Evolutionary conservation across 2,888 invertebrate species (phyloP), one percentile per base, ranked within the genome.

Genomic region (Anticlea derivata): DNA sequence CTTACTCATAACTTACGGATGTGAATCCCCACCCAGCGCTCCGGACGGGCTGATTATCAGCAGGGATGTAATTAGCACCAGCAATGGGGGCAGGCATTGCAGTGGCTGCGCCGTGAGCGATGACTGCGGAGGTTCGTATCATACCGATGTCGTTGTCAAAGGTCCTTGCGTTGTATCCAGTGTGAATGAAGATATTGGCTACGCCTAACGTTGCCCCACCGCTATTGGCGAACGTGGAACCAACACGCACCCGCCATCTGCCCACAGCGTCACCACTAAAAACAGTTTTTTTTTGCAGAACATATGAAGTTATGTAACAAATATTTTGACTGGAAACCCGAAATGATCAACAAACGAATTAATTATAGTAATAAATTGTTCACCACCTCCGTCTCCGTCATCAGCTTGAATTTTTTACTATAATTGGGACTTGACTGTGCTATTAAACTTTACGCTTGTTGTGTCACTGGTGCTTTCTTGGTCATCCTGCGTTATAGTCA

Each of bases 11-110:
- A 27, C 78, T 73, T 59, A 80, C 80, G 56, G 55, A 43, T 17
- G 60, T 73, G 5, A 50, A 8, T 1, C 83, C 83, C 82, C 83
- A 83, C 52, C 83, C 83, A 12, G 76, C 61, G 17, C 78, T 77
- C 73, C 70, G 75, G 0, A 82, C 77, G 1, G 50, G 53, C 52
- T 69, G 59, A 51, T 79, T 73, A 38, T 80, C 79, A 8, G 23
- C 55, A 0, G 78, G 50, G 30, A 55, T 54, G 54, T 80, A 83
- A 54, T 67, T 77, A 12, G 68, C 2, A 0, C 74, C 69, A 11
- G 67, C 51, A 13, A 65, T 61, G 5, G 43, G 37, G 48, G 47
- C 66, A 0, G 62, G 31, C 3, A 58, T 56, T 0, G 13, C 17
- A 6, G 52, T 55, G 37, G 35, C n/a, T n/a, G n/a, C 55, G 8